Evolutionary conservation across 92 coral and sea anemone species (phyloP), one percentile per base, ranked within the genome.

Genomic region (Porites rus): DNA sequence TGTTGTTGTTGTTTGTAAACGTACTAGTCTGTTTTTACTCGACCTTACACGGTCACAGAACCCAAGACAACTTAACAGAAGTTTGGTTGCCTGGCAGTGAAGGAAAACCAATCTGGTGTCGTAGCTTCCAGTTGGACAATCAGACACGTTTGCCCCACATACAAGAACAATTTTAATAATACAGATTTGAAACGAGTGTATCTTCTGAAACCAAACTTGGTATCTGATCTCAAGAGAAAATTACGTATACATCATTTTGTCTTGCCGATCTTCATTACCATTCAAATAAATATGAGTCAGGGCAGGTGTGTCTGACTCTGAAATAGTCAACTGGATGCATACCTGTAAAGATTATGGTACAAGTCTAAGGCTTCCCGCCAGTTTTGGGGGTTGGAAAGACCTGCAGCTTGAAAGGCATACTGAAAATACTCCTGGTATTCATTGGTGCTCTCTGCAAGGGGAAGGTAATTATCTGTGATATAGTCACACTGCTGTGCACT

Each of bases 341-440:
- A 67, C 12, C 28, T 67, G 13, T 66, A 6, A 66, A 90, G 85
- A 58, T 86, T 67, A 56, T 83, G 86, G 84, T 91, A 91, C 78
- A 88, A 74, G 31, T 88, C 72, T 51, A 91, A 80, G 21, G 89
- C 90, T 72, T 86, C 85, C 46, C 86, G 76, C 93, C 91, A 92
- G 85, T 89, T 84, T 75, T 73, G 66, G 79, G 91, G 88, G 25
- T 53, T 62, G 65, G 43, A 79, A 67, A 82, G 81, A 69, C 88
- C 88, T 6, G 86, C 69, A 51, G 86, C 81, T 60, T 79, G 59
- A 51, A 80, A 71, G 67, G 81, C 86, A 87, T 87, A 87, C 76
- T 80, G 70, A 73, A 87, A 87, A 71, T 87, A 87, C 67, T 87
- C 91, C 81, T 80, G 91, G 81, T 72, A 71, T 72, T 87, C 91